phyloP scores from a whole-genome alignment of 2,797 vertebrate species.

The Enteromius mattozi region DNA sequence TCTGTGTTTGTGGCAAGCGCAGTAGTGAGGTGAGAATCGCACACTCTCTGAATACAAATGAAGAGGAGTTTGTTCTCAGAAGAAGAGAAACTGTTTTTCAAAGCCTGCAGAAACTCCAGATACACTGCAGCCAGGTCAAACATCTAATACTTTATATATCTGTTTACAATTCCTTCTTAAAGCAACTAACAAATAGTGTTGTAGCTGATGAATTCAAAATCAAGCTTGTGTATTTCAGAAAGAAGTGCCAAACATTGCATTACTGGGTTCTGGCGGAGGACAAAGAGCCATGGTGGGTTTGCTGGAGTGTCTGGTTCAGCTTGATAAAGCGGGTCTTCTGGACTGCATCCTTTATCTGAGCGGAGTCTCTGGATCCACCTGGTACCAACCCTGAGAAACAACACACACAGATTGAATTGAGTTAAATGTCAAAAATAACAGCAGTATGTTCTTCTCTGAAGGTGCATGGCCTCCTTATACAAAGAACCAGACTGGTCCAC shows the following conservation, averaged over 20 bases:
- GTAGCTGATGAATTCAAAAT: too few relatives aligned
- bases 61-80: not conserved
- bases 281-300: conserved; percentile 55
- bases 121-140: conserved; percentile 1
- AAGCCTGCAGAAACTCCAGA: not conserved
- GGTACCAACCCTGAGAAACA: conserved; percentile 35
- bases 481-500: conserved; percentile 44
- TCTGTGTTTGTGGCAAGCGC: too few relatives aligned
- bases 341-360: conserved; percentile 52
- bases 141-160: not conserved
- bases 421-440: not conserved
- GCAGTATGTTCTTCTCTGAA: conserved; percentile 13
- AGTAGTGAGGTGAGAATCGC: conserved; percentile 5
- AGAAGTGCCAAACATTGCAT: conserved; percentile 48
- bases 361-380: conserved; percentile 61
- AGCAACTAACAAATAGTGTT: too few relatives aligned
- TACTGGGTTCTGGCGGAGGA: conserved; percentile 56
- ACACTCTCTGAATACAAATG: not conserved
- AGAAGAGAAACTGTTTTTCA: not conserved
- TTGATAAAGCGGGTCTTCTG: conserved; percentile 44
- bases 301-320: conserved; percentile 54
- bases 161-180: too few relatives aligned
- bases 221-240: not conserved
- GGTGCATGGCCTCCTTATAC: conserved; percentile 49
- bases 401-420: not conserved